Evolutionary conservation across 2,113 vertebrate species (phyloP).

Genomic region (Girardinichthys multiradiatus): DNA sequence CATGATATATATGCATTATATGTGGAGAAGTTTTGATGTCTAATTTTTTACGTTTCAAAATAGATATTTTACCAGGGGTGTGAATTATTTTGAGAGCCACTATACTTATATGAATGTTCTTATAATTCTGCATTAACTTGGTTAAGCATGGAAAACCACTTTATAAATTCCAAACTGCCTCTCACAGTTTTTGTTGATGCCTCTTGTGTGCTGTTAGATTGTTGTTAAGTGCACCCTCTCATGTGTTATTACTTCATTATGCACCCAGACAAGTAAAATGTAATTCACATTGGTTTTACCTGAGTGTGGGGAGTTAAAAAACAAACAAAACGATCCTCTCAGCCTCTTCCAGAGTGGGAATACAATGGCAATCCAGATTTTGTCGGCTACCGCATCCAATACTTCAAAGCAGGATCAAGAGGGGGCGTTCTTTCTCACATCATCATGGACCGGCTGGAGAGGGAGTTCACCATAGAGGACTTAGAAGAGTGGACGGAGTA

Average conservation of each 20-base stretch:
- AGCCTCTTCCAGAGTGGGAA: constrained; percentile 96
- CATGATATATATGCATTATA: neutral
- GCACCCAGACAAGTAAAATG: constrained; percentile 35
- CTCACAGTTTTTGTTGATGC: constrained; percentile 16
- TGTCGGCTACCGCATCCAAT: constrained; percentile 91
- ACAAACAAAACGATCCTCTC: constrained; percentile 25
- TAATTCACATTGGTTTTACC: constrained; percentile 31
- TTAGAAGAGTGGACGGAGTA: constrained; percentile 98
- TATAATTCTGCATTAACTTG: neutral
- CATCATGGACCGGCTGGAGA: constrained; percentile 89
- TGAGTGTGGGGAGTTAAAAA: constrained; percentile 20
- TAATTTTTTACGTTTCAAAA: neutral
- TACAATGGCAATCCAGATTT: constrained; percentile 97
- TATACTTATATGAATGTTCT: neutral
- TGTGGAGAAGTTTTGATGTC: neutral
- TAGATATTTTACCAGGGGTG: neutral
- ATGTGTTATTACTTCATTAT: constrained; percentile 35
- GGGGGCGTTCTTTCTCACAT: constrained; percentile 83
- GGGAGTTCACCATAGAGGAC: constrained; percentile 95
- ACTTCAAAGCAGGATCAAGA: constrained; percentile 80
- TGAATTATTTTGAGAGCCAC: neutral
- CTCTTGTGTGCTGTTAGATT: constrained; percentile 38
- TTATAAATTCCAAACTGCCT: constrained; percentile 14
- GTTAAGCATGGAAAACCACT: constrained; percentile 29
- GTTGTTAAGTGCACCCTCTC: constrained; percentile 27